These are phyloP conservation scores for Carassius carassius DNA, from an alignment of 2,113 vertebrate species.

Conservation along the genomic window DNA sequence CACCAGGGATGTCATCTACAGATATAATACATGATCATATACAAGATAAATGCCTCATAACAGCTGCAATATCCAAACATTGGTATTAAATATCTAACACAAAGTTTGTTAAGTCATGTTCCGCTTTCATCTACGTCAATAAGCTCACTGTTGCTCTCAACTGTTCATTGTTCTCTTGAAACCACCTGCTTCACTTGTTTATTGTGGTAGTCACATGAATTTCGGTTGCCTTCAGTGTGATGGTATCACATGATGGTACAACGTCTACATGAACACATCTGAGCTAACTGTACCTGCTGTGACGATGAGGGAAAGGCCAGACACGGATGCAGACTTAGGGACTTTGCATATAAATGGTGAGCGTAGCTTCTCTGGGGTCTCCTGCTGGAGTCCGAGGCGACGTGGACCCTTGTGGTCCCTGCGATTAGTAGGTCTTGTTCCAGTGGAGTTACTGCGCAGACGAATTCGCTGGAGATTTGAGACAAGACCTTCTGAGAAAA, in stretches of 20 bases:
- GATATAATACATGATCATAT: not conserved
- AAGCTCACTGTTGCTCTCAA: constrained; percentile 7
- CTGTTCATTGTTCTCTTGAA: constrained; percentile 21
- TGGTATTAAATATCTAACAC: not conserved
- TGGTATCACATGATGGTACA: constrained; percentile 23
- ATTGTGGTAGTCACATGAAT: constrained; percentile 21
- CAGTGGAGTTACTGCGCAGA: constrained; percentile 90
- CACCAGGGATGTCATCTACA: constrained; percentile 80
- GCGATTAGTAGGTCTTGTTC: constrained; percentile 80
- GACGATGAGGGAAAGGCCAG: constrained; percentile 88
- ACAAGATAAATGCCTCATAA: not conserved
- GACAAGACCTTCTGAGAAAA: constrained; percentile 68
- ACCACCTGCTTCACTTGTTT: constrained; percentile 28
- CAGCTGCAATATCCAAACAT: not conserved
- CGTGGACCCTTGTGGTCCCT: constrained; percentile 72
- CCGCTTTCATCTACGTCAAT: not conserved
- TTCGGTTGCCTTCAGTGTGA: constrained; percentile 22
- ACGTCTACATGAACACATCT: not conserved
- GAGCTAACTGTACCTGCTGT: constrained; percentile 77
- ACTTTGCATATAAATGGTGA: constrained; percentile 70
- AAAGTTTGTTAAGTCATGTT: constrained; percentile 5
- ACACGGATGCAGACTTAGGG: constrained; percentile 91
- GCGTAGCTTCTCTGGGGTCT: constrained; percentile 75
- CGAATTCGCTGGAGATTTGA: constrained; percentile 82
- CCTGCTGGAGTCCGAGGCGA: constrained; percentile 76